These are phyloP conservation scores for Danio tinwini DNA, from an alignment of 2,797 vertebrate genomes.

Conservation along the genomic window DNA sequence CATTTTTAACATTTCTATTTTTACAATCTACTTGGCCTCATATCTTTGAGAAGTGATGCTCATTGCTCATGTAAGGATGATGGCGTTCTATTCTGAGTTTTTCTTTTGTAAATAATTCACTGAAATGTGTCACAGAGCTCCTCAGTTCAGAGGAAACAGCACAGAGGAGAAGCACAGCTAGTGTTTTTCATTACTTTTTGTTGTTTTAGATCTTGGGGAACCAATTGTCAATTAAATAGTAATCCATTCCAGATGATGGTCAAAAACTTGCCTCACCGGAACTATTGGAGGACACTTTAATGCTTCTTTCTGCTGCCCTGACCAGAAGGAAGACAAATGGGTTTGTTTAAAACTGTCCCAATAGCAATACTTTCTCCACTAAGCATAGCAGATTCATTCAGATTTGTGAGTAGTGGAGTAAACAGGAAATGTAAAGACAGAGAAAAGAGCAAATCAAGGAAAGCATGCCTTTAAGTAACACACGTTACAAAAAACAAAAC, in stretches of 20 bases:
- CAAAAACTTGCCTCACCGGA: not conserved
- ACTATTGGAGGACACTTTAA: slow-evolving; percentile 4
- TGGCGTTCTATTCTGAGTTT: slow-evolving; percentile 32
- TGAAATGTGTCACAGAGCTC: slow-evolving; percentile 27
- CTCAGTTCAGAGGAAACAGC: slow-evolving; percentile 2
- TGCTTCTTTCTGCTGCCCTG: not conserved
- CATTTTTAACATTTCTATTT: slow-evolving; percentile 11
- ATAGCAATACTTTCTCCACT: slow-evolving; percentile 9
- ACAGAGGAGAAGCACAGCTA: not conserved
- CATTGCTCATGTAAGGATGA: slow-evolving; percentile 18
- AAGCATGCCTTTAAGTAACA: not conserved
- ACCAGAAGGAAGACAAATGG: slow-evolving; percentile 11
- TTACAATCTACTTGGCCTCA: not conserved
- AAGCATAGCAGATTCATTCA: slow-evolving; percentile 3
- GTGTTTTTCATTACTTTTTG: slow-evolving; percentile 7
- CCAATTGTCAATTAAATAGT: slow-evolving; percentile 9
- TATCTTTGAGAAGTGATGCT: not conserved
- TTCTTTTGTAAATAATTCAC: slow-evolving; percentile 47
- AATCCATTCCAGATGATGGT: slow-evolving; percentile 19
- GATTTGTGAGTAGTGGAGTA: slow-evolving; percentile 5
- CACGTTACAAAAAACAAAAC: not conserved
- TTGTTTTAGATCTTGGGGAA: slow-evolving; percentile 17
- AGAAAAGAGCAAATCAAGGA: not conserved
- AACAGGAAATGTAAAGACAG: slow-evolving; percentile 11
- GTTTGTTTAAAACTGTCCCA: not conserved